Conservation (phyloP, 2,113 vertebrate species). For the Hemiscyllium ocellatum region DNA sequence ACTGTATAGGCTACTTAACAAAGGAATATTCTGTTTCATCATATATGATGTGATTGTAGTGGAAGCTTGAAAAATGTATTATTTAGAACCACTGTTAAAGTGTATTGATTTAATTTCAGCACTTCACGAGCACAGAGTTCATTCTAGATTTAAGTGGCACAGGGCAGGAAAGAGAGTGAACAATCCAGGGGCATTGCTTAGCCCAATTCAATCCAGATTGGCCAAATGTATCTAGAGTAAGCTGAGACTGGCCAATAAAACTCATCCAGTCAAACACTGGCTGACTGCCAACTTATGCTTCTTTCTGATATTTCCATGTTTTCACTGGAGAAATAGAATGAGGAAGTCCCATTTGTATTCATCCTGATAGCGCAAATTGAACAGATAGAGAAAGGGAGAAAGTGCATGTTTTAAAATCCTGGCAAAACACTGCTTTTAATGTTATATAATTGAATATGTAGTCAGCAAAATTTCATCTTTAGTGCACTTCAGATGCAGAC, state of each 20-base stretch:
- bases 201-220: background rate
- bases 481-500: background rate
- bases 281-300: background rate
- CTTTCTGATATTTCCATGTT: background rate
- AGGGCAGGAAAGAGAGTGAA: background rate
- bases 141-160: background rate
- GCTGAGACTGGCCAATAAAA: background rate
- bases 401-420: background rate
- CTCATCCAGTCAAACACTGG: background rate
- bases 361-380: background rate
- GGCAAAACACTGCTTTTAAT: background rate
- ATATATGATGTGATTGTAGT: conserved; percentile 18
- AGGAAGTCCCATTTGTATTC: background rate
- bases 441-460: background rate
- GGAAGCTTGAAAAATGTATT: conserved; percentile 14
- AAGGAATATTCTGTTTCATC: conserved; percentile 37
- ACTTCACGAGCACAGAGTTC: background rate
- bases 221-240: background rate
- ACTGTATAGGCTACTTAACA: conserved; percentile 7
- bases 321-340: background rate
- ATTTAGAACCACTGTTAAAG: conserved; percentile 34
- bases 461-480: background rate
- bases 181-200: background rate
- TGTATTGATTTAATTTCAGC: conserved; percentile 4
- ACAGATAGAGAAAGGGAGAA: background rate